Conservation (phyloP, 2,797 vertebrate species). For the Saxicola maurus region DNA sequence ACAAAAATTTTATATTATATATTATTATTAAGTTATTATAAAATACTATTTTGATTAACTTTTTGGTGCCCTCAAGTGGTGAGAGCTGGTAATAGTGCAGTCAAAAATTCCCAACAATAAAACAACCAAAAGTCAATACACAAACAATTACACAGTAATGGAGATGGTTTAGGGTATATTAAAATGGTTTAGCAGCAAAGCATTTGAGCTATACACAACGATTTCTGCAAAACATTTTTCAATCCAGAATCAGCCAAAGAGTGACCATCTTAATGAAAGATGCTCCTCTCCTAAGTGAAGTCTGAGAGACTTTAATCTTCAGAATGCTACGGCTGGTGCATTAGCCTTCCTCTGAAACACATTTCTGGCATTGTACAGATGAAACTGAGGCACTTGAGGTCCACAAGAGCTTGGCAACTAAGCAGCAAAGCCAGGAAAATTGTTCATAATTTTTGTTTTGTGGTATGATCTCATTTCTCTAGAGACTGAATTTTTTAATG, state of each 20-base stretch:
- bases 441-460: background rate
- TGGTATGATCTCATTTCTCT: background rate
- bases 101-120: background rate
- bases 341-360: background rate
- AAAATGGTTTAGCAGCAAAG: background rate
- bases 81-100: background rate
- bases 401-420: background rate
- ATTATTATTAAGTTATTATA: background rate
- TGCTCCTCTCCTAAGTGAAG: background rate
- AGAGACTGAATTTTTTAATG: background rate
- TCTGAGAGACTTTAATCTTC: background rate
- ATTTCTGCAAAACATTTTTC: background rate
- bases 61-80: background rate
- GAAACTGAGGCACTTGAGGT: background rate
- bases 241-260: background rate
- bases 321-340: background rate
- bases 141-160: background rate
- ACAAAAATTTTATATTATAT: no score
- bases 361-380: background rate
- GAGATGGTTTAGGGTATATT: background rate
- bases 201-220: background rate
- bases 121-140: background rate
- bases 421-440: background rate
- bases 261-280: background rate
- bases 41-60: background rate